Evolutionary conservation across 2,797 vertebrate species (phyloP).

Genomic region (Helicolenus hilgendorfi): DNA sequence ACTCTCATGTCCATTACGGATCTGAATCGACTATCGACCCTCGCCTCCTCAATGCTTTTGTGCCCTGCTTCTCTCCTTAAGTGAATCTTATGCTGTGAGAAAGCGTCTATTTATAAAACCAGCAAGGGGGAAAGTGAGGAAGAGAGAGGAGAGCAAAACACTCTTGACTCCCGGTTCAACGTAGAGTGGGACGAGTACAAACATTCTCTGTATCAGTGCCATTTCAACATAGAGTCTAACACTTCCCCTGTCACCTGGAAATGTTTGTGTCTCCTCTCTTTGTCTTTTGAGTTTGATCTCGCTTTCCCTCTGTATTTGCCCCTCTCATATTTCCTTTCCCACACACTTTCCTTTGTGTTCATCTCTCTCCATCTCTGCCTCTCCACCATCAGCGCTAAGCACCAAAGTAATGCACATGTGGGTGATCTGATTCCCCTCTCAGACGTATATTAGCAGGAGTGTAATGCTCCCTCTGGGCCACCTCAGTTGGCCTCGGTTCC

Average conservation of each 20-base stretch:
- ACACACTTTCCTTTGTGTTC: slow-evolving; percentile 35
- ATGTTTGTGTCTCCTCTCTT: slow-evolving; percentile 17
- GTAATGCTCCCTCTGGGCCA: slow-evolving; percentile 44
- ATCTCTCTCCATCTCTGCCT: slow-evolving; percentile 20
- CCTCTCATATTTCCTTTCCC: slow-evolving; percentile 56
- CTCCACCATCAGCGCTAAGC: slow-evolving; percentile 29
- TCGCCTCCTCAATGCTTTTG: slow-evolving; percentile 51
- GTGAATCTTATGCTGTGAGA: slow-evolving; percentile 73
- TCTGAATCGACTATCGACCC: slow-evolving; percentile 37
- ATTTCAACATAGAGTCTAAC: not conserved
- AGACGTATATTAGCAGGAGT: slow-evolving; percentile 55
- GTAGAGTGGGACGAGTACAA: slow-evolving; percentile 44
- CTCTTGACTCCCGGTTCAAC: slow-evolving; percentile 36
- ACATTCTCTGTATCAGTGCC: slow-evolving; percentile 38
- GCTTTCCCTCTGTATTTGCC: not conserved
- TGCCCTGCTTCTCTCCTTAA: slow-evolving; percentile 62
- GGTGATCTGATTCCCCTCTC: slow-evolving; percentile 56
- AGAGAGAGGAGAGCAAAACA: slow-evolving; percentile 22
- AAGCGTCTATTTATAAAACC: slow-evolving; percentile 84
- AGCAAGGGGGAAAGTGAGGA: slow-evolving; percentile 33
- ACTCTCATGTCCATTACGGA: slow-evolving; percentile 57
- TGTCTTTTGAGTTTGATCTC: not conserved
- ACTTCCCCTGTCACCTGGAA: slow-evolving; percentile 12
- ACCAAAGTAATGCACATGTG: slow-evolving; percentile 50
- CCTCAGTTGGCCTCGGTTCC: slow-evolving; percentile 50